Base-by-base conservation (phyloP, 2,888 invertebrate genomes). In the Agrotis clavis region DNA sequence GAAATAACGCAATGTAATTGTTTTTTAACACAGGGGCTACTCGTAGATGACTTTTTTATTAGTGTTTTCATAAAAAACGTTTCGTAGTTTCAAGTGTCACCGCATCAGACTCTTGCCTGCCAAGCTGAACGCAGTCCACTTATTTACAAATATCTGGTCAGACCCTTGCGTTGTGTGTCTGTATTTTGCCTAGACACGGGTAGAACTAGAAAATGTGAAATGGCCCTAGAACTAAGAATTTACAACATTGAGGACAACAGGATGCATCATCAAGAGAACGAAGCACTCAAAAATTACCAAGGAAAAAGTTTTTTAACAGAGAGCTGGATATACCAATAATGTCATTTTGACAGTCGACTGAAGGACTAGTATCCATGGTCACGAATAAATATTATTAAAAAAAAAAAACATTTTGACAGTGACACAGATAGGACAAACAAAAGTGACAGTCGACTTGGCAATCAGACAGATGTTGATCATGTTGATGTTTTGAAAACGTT, bases 401-500 rank as follows among this genome's bases (percentile, higher is more conserved):
- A n/a, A n/a, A n/a, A n/a, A n/a, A n/a, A n/a, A n/a, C 18, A 6
- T 25, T 25, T 18, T 63, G 41, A 62, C 53, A 53, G n/a, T 64
- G 48, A 41, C 60, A n/a, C 2, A 5, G 5, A 19, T 6, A n/a
- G n/a, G 47, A 48, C 35, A 45, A 41, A 68, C 25, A 45, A 41
- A 68, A 48, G 9, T 68, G 60, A 35, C 51, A 74, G 48, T 6
- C 4, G 16, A 18, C 35, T 35, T 21, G 53, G 19, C 53, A 61
- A 67, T 45, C 68, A 77, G 77, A 57, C n/a, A n/a, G n/a, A n/a
- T n/a, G n/a, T n/a, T n/a, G n/a, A n/a, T n/a, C n/a, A 25, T 75
- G 74, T 59, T 71, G 19, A n/a, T 71, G 41, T 59, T 71, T 48
- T 59, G 35, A 53, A 60, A 67, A 77, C 13, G 13, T 51, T 67